Conservation (phyloP, 1,140 invertebrate genomes). For the Yoshiicerus persimilis region DNA sequence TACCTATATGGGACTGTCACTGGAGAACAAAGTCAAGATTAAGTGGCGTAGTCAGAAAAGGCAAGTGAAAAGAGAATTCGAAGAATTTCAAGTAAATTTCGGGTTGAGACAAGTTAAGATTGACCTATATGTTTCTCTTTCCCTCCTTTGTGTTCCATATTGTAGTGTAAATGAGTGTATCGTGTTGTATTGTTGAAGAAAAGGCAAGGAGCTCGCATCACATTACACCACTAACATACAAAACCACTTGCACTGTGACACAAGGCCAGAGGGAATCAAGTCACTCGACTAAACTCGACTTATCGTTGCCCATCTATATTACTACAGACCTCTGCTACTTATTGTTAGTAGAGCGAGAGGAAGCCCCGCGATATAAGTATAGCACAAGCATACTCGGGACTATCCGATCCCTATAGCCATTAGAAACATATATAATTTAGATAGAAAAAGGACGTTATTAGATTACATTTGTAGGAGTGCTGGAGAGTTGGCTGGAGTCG, state of each 20-base stretch:
- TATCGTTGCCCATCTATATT: not conserved
- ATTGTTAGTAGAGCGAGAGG: too few relatives aligned
- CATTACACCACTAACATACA: slow-evolving; percentile 12
- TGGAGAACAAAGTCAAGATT: not conserved
- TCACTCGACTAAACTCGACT: not conserved
- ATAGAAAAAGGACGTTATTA: too few relatives aligned
- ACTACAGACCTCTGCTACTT: not conserved
- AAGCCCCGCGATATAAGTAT: too few relatives aligned
- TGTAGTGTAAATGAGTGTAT: slow-evolving; percentile 6
- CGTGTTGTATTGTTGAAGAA: not conserved
- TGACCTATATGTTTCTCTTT: not conserved
- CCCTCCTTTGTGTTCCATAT: not conserved
- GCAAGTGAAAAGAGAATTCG: not conserved
- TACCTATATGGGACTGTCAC: not conserved
- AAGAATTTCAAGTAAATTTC: not conserved
- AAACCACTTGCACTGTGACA: slow-evolving; percentile 11
- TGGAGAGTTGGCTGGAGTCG: not conserved
- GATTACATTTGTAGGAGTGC: too few relatives aligned
- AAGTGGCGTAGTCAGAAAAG: not conserved
- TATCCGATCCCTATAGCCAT: too few relatives aligned
- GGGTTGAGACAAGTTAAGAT: not conserved
- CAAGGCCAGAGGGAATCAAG: slow-evolving; percentile 14
- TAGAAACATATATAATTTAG: not conserved
- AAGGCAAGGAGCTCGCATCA: not conserved
- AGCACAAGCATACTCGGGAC: too few relatives aligned